These are phyloP conservation scores for Syngnathus scovelli DNA, from an alignment of 2,113 vertebrate genomes.

Conservation along the genomic window DNA sequence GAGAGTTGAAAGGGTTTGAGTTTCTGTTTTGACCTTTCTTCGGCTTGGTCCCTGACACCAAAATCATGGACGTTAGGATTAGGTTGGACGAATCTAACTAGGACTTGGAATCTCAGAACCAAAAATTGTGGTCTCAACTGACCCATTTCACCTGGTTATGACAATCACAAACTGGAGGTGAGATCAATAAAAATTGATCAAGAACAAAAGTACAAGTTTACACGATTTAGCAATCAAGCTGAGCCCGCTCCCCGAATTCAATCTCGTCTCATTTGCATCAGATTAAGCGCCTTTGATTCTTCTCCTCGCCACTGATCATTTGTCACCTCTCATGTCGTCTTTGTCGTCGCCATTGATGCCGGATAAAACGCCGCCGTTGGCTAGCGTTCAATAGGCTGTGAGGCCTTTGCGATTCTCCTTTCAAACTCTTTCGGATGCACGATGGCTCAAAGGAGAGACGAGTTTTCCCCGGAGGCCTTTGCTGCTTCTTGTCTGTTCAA, in stretches of 20 bases:
- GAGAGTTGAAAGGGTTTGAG: no score
- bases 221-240: constrained; percentile 64
- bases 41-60: no score
- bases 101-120: no score
- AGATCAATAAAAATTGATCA: constrained; percentile 58
- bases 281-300: constrained; percentile 67
- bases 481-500: constrained; percentile 34
- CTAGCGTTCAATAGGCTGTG: constrained; percentile 54
- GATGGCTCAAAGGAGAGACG: constrained; percentile 35
- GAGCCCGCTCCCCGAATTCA: constrained; percentile 54
- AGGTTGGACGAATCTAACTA: no score
- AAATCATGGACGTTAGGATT: no score
- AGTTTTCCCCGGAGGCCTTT: constrained; percentile 38
- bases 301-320: constrained; percentile 59
- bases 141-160: constrained; percentile 49
- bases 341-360: constrained; percentile 45
- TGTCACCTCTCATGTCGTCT: constrained; percentile 62
- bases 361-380: constrained; percentile 61
- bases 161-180: constrained; percentile 28
- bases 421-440: constrained; percentile 34
- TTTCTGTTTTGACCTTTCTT: no score
- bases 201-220: constrained; percentile 42
- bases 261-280: constrained; percentile 62
- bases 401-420: constrained; percentile 46
- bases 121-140: constrained; percentile 26